Conservation (phyloP, 53 echinoderm and acorn worm genomes). For the Hippasteria phrygiana region DNA sequence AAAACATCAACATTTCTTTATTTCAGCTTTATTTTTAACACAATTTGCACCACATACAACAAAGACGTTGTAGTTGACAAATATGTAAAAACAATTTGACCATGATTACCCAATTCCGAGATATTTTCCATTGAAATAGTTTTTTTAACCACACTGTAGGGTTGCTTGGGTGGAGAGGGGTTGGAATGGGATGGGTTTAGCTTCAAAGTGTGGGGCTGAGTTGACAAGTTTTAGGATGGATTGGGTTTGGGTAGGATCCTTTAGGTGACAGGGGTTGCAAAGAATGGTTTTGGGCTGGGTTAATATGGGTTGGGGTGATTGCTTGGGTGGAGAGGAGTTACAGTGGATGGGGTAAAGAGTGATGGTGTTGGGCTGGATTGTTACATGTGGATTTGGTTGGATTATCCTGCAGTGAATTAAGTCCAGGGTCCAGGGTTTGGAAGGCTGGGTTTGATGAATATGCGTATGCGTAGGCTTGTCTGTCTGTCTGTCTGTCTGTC, state of each 20-base stretch:
- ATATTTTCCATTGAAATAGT: no score
- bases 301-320: no score
- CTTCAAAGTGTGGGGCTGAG: background rate
- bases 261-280: background rate
- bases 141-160: background rate
- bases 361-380: background rate
- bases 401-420: background rate
- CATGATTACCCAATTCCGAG: no score
- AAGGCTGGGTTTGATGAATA: no score
- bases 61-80: no score
- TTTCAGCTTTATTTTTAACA: no score
- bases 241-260: background rate
- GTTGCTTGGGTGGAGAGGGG: background rate
- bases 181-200: background rate
- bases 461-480: no score
- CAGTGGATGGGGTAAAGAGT: no score
- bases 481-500: no score
- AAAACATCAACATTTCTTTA: no score
- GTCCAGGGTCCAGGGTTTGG: background rate
- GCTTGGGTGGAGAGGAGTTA: background rate
- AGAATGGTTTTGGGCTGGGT: background rate
- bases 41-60: no score
- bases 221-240: background rate
- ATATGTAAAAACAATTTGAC: no score
- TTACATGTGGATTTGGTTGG: background rate